These are phyloP conservation scores for Enteromius anoplus DNA, from an alignment of 2,797 vertebrate genomes.

Conservation along the genomic window DNA sequence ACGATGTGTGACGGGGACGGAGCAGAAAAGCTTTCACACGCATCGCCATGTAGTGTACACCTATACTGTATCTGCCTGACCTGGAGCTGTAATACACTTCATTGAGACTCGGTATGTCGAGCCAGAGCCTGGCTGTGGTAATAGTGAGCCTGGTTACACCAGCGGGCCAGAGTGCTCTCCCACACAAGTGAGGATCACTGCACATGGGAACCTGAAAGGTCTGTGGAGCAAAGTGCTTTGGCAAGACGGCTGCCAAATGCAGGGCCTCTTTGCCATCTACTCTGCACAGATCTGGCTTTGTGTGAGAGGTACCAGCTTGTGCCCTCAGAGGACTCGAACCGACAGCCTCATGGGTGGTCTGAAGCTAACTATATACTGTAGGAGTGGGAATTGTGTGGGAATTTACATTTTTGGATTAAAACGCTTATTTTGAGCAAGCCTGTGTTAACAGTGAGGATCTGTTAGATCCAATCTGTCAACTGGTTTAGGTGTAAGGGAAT, in stretches of 20 bases:
- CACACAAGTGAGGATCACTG: conserved; percentile 30
- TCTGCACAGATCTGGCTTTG: conserved; percentile 48
- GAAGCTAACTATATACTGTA: not conserved
- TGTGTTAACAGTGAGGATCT: not conserved
- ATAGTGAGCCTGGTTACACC: conserved; percentile 26
- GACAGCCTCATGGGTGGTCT: not conserved
- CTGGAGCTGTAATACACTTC: conserved; percentile 30
- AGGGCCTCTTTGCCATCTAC: not conserved
- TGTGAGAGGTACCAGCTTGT: conserved; percentile 14
- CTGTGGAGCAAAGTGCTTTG: conserved; percentile 45
- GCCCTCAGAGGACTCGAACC: not conserved
- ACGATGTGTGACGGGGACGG: conserved; percentile 40
- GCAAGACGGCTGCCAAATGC: conserved; percentile 44
- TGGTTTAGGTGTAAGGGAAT: too few relatives aligned
- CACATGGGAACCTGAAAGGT: conserved; percentile 33
- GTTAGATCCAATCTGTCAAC: not conserved
- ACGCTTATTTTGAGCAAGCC: not conserved
- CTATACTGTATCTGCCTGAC: conserved; percentile 20
- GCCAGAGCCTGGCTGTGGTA: conserved; percentile 19
- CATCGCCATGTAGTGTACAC: conserved; percentile 5
- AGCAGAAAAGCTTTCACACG: conserved; percentile 36
- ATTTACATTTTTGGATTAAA: not conserved
- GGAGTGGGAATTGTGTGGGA: not conserved
- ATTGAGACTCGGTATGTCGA: not conserved
- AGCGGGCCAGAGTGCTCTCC: conserved; percentile 38